Conservation (phyloP, 2,113 vertebrate species). For the Cinclus cinclus region DNA sequence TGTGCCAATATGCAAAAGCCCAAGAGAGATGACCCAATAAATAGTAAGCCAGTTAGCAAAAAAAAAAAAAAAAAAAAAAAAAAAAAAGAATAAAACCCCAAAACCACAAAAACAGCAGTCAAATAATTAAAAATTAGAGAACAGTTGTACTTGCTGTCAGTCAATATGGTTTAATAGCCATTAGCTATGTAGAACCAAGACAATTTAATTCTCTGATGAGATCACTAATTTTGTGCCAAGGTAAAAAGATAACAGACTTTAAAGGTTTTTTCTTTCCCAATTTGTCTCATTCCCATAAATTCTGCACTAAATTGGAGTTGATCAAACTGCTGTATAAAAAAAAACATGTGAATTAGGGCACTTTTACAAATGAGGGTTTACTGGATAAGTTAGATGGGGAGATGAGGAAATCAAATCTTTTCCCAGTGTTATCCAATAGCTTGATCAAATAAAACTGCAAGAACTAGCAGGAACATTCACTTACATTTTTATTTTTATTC, state of each 20-base stretch:
- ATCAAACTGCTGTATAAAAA: neutral
- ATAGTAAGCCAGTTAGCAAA: neutral
- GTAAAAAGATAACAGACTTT: neutral
- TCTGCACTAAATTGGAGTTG: neutral
- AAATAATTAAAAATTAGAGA: neutral
- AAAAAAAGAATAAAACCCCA: neutral
- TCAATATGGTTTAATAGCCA: neutral
- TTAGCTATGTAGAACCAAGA: neutral
- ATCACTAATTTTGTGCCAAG: neutral
- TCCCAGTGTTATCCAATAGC: neutral
- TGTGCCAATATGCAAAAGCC: neutral
- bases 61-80: neutral
- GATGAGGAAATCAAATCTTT: neutral
- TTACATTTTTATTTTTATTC: neutral
- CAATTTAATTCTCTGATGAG: neutral
- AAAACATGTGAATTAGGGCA: neutral
- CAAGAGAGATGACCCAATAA: neutral
- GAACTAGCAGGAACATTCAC: neutral
- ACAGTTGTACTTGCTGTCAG: neutral
- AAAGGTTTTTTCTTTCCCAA: neutral
- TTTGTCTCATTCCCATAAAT: neutral
- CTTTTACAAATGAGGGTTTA: neutral
- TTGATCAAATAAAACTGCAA: neutral
- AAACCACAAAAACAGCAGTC: neutral
- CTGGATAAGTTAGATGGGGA: neutral